Evolutionary conservation across 2,113 vertebrate genomes (phyloP).

Genomic region (Oryzias woworae): DNA sequence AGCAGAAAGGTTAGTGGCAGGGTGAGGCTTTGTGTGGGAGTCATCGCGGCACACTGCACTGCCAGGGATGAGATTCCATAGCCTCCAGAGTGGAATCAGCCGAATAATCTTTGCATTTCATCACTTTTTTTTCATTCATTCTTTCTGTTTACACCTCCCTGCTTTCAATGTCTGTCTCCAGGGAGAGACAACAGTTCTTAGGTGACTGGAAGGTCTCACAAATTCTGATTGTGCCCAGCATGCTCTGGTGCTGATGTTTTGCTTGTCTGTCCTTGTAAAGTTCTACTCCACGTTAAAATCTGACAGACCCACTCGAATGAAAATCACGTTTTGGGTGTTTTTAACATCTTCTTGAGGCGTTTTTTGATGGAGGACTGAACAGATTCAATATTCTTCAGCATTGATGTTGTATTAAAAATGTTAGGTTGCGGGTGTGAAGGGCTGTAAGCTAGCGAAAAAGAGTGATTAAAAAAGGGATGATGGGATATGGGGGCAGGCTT

Average conservation of each 20-base stretch:
- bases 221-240: conserved; percentile 45
- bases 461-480: too few species aligned
- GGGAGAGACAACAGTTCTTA: conserved; percentile 56
- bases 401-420: too few species aligned
- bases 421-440: too few species aligned
- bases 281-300: conserved; percentile 39
- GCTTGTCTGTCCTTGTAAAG: conserved; percentile 38
- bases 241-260: conserved; percentile 37
- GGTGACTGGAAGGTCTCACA: conserved; percentile 37
- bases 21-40: conserved; percentile 51
- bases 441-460: too few species aligned
- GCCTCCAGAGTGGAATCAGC: conserved; percentile 41
- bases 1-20: conserved; percentile 64
- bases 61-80: conserved; percentile 55
- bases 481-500: too few species aligned
- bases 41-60: conserved; percentile 57
- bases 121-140: conserved; percentile 12
- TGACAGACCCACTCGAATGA: background rate
- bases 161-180: conserved; percentile 24
- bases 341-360: too few species aligned
- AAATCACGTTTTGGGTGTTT: too few species aligned
- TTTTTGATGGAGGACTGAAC: too few species aligned
- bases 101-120: conserved; percentile 57
- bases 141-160: conserved; percentile 19
- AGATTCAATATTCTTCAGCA: too few species aligned